phyloP scores from a whole-genome alignment of 2,113 vertebrate species.

The Clupea harengus region DNA sequence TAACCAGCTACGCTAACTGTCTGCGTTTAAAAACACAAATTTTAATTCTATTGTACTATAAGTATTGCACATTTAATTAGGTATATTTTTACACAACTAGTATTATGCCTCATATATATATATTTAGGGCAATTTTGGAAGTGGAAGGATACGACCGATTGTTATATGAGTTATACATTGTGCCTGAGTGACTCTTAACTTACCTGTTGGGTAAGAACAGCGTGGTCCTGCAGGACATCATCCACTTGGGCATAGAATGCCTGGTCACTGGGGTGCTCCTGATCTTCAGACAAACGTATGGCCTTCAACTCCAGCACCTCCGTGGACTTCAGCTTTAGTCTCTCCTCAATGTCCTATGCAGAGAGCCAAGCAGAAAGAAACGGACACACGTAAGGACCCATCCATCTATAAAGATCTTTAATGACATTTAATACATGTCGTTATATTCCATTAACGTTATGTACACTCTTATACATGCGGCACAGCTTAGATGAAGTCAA shows the following conservation, averaged over 20 bases:
- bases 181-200: neutral
- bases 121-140: neutral
- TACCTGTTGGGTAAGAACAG: constrained; percentile 74
- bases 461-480: too few relatives aligned
- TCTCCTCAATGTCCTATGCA: constrained; percentile 72
- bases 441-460: too few relatives aligned
- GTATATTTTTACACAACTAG: neutral
- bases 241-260: constrained; percentile 51
- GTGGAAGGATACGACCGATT: neutral
- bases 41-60: neutral
- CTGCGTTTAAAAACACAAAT: neutral
- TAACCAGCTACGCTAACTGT: neutral
- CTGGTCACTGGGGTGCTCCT: constrained; percentile 41
- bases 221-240: constrained; percentile 59
- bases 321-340: constrained; percentile 63
- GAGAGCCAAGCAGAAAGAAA: neutral
- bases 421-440: too few relatives aligned
- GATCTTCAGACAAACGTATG: constrained; percentile 33
- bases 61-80: neutral
- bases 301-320: constrained; percentile 71
- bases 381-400: constrained; percentile 2
- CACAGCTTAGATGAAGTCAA: too few relatives aligned
- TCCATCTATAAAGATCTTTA: neutral
- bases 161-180: neutral
- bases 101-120: neutral